Conservation (phyloP, 64 coral and sea anemone genomes). For the Anthopleura sola region DNA sequence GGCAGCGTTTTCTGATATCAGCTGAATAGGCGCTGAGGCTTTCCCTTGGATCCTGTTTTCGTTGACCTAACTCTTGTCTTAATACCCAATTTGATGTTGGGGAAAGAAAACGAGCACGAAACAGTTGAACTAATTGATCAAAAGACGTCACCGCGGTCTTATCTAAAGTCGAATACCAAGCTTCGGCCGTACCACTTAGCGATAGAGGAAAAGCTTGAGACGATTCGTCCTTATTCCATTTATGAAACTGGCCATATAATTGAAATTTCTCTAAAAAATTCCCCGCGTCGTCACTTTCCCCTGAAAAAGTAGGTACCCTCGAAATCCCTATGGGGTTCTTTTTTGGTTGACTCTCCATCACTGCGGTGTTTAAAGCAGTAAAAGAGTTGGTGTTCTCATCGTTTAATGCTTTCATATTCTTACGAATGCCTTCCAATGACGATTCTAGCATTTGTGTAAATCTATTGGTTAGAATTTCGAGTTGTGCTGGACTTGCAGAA, state of each 20-base stretch:
- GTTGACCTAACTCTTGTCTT: background rate
- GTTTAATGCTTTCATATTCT: background rate
- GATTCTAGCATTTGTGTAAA: background rate
- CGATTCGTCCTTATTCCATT: background rate
- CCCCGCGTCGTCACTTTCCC: background rate
- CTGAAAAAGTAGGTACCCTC: background rate
- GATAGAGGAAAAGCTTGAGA: background rate
- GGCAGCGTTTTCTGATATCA: conserved; percentile 2
- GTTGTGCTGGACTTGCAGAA: background rate
- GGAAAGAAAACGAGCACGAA: background rate
- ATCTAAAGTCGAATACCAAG: background rate
- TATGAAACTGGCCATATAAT: background rate
- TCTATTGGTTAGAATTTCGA: background rate
- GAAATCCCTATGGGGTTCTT: background rate
- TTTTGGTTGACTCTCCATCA: background rate
- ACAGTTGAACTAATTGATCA: background rate
- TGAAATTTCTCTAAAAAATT: background rate
- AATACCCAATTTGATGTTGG: background rate
- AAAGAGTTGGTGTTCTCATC: background rate
- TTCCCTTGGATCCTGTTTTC: background rate
- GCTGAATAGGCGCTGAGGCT: background rate
- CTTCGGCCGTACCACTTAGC: background rate
- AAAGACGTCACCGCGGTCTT: background rate
- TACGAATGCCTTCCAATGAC: background rate
- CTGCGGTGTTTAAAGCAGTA: background rate